These are phyloP conservation scores for Aricia agestis DNA, from an alignment of 1,140 invertebrate species.

Conservation along the genomic window DNA sequence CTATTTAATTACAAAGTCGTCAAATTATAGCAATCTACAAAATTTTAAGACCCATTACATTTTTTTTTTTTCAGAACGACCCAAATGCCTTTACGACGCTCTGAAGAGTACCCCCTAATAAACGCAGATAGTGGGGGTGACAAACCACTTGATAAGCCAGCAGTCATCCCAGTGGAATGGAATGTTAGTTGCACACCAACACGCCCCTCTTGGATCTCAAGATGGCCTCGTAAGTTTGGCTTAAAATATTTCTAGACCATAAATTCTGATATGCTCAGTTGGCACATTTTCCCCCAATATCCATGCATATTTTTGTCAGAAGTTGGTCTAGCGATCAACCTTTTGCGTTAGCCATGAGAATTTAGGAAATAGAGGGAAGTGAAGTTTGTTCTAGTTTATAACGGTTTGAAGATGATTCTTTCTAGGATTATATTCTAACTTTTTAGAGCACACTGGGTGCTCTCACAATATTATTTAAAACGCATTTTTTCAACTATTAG, in stretches of 20 bases:
- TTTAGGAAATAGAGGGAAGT: too few relatives aligned
- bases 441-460: neutral
- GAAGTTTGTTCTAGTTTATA: too few relatives aligned
- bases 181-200: constrained; percentile 42
- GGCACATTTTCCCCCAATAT: too few relatives aligned
- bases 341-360: too few relatives aligned
- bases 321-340: too few relatives aligned
- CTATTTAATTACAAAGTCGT: too few relatives aligned
- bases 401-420: neutral
- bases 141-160: constrained; percentile 14
- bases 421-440: neutral
- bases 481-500: neutral
- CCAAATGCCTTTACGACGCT: neutral
- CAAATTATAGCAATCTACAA: too few relatives aligned
- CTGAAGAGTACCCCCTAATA: constrained; percentile 16
- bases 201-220: constrained; percentile 38
- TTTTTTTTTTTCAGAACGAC: neutral
- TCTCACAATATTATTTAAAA: neutral
- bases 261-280: too few relatives aligned
- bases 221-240: constrained; percentile 50
- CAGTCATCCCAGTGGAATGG: constrained; percentile 32
- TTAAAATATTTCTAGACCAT: neutral
- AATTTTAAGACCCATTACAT: too few relatives aligned
- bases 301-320: too few relatives aligned
- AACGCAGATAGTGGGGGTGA: constrained; percentile 36